These are phyloP conservation scores for Terebella lapidaria DNA, from an alignment of 2,888 invertebrate genomes.

Conservation along the genomic window DNA sequence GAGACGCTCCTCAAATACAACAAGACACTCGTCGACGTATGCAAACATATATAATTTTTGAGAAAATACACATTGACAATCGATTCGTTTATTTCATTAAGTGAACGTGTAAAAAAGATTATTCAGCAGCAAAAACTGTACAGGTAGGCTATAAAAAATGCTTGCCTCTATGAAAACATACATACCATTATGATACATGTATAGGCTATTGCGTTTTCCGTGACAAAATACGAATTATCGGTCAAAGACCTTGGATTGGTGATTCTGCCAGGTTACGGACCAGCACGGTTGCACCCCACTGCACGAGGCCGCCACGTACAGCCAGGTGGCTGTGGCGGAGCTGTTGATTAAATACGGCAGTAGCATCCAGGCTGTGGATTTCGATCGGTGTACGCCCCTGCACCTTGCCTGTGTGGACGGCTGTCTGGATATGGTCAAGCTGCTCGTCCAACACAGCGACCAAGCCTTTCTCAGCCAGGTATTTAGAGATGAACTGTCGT, in stretches of 20 bases:
- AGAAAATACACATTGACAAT: too few species aligned
- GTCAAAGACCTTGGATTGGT: too few species aligned
- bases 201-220: too few species aligned
- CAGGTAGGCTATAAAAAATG: too few species aligned
- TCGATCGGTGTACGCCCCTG: constrained; percentile 10
- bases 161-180: too few species aligned
- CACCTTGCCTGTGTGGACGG: constrained; percentile 15
- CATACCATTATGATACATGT: too few species aligned
- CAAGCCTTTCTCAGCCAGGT: not conserved
- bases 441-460: constrained; percentile 9
- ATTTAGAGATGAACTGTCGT: not conserved
- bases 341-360: constrained; percentile 39
- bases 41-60: too few species aligned
- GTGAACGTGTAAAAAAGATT: too few species aligned
- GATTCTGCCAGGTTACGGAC: constrained; percentile 13
- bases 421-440: constrained; percentile 5
- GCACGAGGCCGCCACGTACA: constrained; percentile 51
- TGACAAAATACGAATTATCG: too few species aligned
- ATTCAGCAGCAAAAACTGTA: too few species aligned
- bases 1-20: constrained; percentile 62
- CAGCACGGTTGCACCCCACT: constrained; percentile 45
- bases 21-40: too few species aligned
- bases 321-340: constrained; percentile 47
- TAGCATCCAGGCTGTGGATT: constrained; percentile 5
- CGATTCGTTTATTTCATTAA: too few species aligned